These are phyloP conservation scores for Acestrorhynchus altus DNA, from an alignment of 2,797 vertebrate genomes.

Conservation along the genomic window DNA sequence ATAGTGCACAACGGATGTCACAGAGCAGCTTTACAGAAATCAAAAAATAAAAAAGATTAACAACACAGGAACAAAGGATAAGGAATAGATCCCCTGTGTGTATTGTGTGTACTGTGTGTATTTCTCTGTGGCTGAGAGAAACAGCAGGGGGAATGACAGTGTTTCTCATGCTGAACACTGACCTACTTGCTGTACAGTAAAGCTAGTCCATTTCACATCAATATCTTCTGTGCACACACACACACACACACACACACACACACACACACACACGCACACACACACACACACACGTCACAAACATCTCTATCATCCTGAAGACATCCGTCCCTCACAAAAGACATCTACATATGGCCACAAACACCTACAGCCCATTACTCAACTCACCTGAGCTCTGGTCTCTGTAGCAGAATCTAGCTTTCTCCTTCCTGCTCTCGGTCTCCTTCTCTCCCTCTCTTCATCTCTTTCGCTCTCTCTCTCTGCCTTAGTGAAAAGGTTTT, in stretches of 20 bases:
- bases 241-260: neutral
- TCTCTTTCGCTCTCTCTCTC: neutral
- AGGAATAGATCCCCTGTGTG: too few species aligned
- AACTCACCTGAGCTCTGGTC: neutral
- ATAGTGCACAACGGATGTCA: too few species aligned
- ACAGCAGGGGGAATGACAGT: neutral
- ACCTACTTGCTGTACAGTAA: slow-evolving; percentile 1
- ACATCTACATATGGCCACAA: neutral
- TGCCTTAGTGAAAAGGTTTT: slow-evolving; percentile 9
- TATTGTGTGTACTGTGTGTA: too few species aligned
- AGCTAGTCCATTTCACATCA: neutral
- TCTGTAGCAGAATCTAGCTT: neutral
- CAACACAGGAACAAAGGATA: too few species aligned
- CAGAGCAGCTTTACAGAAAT: too few species aligned
- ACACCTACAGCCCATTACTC: neutral
- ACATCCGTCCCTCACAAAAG: neutral
- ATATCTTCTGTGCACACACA: neutral
- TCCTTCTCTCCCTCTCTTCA: neutral
- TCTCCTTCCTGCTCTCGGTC: neutral
- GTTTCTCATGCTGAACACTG: neutral
- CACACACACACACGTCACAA: too few species aligned
- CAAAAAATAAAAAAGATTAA: too few species aligned
- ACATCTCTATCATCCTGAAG: neutral
- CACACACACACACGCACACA: too few species aligned
- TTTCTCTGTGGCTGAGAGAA: neutral